A percentile compares a stretch with the other conserved stretches of the same genome.
These are phyloP conservation scores for Cyprinus carpio DNA, from an alignment of 2,113 vertebrate genomes.

Conservation along the genomic window DNA sequence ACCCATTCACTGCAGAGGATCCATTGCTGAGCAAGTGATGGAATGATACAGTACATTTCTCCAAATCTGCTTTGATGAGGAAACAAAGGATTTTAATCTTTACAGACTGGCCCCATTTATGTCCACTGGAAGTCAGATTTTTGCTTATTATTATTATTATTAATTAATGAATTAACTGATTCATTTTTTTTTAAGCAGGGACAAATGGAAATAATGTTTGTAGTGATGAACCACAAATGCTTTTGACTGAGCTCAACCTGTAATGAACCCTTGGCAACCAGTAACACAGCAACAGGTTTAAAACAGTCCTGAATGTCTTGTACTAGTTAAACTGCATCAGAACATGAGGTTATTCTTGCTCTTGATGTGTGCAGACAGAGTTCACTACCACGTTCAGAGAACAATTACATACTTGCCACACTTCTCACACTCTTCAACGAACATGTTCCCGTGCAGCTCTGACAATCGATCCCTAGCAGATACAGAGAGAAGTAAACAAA, in stretches of 20 bases:
- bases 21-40: too few relatives aligned
- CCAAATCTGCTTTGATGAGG: too few relatives aligned
- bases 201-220: too few relatives aligned
- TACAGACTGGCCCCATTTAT: too few relatives aligned
- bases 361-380: not conserved
- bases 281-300: not conserved
- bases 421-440: slow-evolving; percentile 93
- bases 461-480: slow-evolving; percentile 85
- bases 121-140: too few relatives aligned
- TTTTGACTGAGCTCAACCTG: too few relatives aligned
- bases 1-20: not conserved
- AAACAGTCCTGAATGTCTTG: not conserved
- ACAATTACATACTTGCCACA: slow-evolving; percentile 87
- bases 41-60: too few relatives aligned
- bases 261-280: not conserved
- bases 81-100: too few relatives aligned
- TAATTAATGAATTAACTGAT: too few relatives aligned
- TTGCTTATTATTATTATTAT: too few relatives aligned
- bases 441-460: slow-evolving; percentile 98
- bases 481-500: not conserved
- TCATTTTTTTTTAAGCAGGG: too few relatives aligned
- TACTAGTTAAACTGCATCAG: not conserved
- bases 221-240: too few relatives aligned
- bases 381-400: not conserved
- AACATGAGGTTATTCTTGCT: not conserved